A percentile compares a stretch with the other conserved stretches of the same genome.
Conservation (phyloP, 2,797 vertebrate species). For the Astyanax mexicanus region DNA sequence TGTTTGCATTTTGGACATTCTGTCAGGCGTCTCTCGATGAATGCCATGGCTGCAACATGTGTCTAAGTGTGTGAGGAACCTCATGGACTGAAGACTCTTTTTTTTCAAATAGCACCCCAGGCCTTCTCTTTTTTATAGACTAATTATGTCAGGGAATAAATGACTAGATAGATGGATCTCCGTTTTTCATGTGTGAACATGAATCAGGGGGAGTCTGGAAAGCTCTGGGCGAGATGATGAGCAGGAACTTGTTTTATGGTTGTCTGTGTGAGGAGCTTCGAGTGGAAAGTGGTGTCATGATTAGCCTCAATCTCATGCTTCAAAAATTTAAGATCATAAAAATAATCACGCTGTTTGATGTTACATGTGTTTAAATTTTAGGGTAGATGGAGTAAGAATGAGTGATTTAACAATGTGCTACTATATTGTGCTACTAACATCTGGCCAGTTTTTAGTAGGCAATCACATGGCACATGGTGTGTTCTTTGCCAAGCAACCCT, state of each 20-base stretch:
- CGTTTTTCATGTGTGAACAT: constrained; percentile 20
- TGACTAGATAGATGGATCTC: constrained; percentile 5
- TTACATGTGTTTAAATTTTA: background rate
- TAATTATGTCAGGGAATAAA: background rate
- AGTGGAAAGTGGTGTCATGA: background rate
- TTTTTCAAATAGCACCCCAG: background rate
- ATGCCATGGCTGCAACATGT: background rate
- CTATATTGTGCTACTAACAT: background rate
- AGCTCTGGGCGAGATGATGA: background rate
- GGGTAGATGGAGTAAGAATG: background rate
- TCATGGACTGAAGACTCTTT: background rate
- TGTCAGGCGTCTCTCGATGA: background rate
- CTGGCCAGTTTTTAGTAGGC: background rate
- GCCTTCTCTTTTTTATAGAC: background rate
- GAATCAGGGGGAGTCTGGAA: background rate
- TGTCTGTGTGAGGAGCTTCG: background rate
- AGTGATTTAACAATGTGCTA: background rate
- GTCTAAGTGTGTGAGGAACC: background rate
- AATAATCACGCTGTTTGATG: background rate
- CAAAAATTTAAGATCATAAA: background rate
- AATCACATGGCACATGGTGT: background rate
- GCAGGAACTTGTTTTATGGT: background rate
- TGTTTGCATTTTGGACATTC: background rate
- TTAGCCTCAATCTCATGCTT: background rate
- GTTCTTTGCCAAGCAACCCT: background rate